Evolutionary conservation across 2,888 invertebrate species (phyloP).

Genomic region (Empis livida): DNA sequence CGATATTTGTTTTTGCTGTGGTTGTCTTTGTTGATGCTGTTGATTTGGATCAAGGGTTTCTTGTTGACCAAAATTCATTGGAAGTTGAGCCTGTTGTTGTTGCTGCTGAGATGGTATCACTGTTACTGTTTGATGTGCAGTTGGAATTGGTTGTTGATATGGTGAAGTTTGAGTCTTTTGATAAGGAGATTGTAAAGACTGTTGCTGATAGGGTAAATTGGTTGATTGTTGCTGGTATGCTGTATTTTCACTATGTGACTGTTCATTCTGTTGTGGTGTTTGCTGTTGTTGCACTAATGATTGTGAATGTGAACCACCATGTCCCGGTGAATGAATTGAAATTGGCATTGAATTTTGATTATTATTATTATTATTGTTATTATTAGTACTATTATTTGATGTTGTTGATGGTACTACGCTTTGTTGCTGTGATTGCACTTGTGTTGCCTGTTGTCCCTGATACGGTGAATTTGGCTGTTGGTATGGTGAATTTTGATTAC

Average conservation of each 20-base stretch:
- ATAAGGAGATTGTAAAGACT: background rate
- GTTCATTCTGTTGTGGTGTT: constrained; percentile 22
- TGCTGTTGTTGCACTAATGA: background rate
- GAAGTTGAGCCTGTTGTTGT: constrained; percentile 4
- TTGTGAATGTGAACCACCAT: background rate
- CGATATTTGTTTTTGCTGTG: constrained; percentile 20
- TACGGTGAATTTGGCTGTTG: constrained; percentile 25
- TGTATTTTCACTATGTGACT: constrained; percentile 34
- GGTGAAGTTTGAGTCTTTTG: constrained; percentile 12
- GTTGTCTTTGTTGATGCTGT: constrained; percentile 10
- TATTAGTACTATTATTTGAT: background rate
- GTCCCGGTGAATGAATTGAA: constrained; percentile 14
- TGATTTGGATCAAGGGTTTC: constrained; percentile 6
- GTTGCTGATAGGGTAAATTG: constrained; percentile 14
- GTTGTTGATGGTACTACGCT: constrained; percentile 10
- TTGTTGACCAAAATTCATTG: constrained; percentile 5
- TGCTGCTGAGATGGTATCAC: constrained; percentile 4
- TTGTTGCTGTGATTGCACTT: constrained; percentile 18
- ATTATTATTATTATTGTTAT: background rate
- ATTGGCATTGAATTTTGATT: constrained; percentile 8
- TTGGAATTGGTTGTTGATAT: constrained; percentile 16
- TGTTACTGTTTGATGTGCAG: background rate
- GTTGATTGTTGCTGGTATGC: constrained; percentile 37
- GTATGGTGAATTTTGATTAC: constrained; percentile 28
- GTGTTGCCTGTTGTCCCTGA: constrained; percentile 15